phyloP scores from a whole-genome alignment of 2,113 vertebrate species.

The Onychostoma macrolepis region DNA sequence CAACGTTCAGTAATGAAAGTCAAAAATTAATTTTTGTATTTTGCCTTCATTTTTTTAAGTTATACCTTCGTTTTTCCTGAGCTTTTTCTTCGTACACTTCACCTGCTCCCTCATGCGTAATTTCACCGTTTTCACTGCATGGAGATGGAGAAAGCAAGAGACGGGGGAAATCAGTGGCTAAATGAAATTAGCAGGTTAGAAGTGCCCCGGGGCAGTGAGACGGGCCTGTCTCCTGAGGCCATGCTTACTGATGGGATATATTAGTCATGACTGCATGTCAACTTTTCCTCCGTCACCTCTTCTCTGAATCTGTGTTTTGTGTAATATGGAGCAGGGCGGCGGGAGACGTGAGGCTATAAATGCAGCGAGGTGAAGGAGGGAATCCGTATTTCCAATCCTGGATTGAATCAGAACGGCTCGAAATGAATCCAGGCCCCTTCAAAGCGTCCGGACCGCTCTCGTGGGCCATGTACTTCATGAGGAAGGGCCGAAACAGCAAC shows the following conservation, averaged over 20 bases:
- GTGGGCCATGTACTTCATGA: conserved; percentile 82
- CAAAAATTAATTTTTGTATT: neutral
- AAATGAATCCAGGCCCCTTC: conserved; percentile 74
- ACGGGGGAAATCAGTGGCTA: conserved; percentile 69
- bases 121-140: conserved; percentile 7
- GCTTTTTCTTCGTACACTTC: neutral
- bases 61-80: too few relatives aligned
- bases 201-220: conserved; percentile 82
- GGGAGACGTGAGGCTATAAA: conserved; percentile 38
- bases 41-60: neutral
- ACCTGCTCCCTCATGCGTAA: conserved; percentile 13
- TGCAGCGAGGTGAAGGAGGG: neutral
- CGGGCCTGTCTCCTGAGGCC: conserved; percentile 81
- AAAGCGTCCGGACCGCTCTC: conserved; percentile 69
- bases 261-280: conserved; percentile 76
- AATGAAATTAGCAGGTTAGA: conserved; percentile 82
- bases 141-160: conserved; percentile 3
- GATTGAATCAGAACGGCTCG: conserved; percentile 17
- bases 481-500: conserved; percentile 69
- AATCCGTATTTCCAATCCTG: neutral
- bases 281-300: conserved; percentile 50
- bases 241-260: conserved; percentile 74
- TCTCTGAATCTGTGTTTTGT: conserved; percentile 39
- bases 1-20: neutral
- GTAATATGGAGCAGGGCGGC: neutral